Percentiles rank a stretch among this genome's conserved stretches.
These are phyloP conservation scores for Tenualosa thibaudeaui DNA, from an alignment of 2,797 vertebrate genomes.

Conservation along the genomic window DNA sequence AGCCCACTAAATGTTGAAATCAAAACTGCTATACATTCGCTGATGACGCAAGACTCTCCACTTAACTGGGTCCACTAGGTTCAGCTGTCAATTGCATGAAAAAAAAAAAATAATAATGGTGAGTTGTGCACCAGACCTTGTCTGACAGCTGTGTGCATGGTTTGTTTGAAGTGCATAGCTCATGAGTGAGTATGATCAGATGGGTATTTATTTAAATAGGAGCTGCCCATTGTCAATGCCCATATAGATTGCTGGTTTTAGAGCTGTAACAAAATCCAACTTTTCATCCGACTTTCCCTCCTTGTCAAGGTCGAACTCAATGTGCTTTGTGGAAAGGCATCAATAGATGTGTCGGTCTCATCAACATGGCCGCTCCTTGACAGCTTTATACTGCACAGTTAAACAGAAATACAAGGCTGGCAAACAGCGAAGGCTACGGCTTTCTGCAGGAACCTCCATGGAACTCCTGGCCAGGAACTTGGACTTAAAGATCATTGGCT, in stretches of 20 bases:
- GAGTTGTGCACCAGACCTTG: background rate
- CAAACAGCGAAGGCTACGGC: background rate
- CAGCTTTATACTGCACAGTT: conserved; percentile 44
- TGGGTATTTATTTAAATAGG: background rate
- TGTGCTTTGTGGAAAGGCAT: background rate
- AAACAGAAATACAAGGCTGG: conserved; percentile 29
- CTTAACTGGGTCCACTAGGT: background rate
- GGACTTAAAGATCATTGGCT: background rate
- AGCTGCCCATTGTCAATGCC: background rate
- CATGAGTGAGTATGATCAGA: background rate
- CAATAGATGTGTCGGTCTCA: background rate
- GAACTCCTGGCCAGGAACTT: background rate
- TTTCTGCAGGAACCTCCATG: background rate
- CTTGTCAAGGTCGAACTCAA: background rate
- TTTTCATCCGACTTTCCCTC: background rate
- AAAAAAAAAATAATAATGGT: background rate
- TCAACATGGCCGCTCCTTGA: background rate
- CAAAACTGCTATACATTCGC: too few relatives aligned
- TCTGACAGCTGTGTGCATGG: background rate
- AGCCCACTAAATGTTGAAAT: too few relatives aligned
- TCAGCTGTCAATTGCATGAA: background rate
- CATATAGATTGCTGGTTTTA: background rate
- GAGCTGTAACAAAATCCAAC: background rate
- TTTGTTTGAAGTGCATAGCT: background rate
- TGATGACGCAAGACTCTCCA: background rate